Conservation (phyloP, 2,888 invertebrate species). For the Thereva nobilitata region DNA sequence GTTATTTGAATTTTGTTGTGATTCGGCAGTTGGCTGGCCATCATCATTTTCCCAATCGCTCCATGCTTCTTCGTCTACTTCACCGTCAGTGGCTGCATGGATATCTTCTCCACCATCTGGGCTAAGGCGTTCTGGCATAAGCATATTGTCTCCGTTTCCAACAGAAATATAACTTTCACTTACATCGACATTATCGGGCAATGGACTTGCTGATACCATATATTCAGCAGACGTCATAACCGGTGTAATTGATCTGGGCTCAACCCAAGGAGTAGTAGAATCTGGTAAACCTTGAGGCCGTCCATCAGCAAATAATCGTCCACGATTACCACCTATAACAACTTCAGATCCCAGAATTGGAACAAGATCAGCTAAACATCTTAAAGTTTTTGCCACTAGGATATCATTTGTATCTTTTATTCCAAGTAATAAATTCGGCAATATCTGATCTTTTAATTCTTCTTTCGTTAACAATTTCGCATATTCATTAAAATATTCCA, state of each 20-base stretch:
- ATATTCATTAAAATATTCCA: conserved; percentile 78
- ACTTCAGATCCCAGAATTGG: conserved; percentile 82
- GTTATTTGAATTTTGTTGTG: neutral
- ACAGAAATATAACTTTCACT: conserved; percentile 41
- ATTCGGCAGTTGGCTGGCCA: neutral
- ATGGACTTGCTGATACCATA: conserved; percentile 55
- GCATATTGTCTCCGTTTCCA: conserved; percentile 27
- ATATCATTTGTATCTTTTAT: conserved; percentile 85
- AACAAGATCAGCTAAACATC: conserved; percentile 81
- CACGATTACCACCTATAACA: conserved; percentile 82
- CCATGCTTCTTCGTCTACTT: conserved; percentile 73
- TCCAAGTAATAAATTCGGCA: conserved; percentile 87
- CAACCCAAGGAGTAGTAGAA: conserved; percentile 50
- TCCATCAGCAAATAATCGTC: conserved; percentile 83
- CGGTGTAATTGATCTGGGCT: conserved; percentile 57
- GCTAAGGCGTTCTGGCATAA: conserved; percentile 73
- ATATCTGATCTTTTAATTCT: conserved; percentile 73
- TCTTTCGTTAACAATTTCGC: conserved; percentile 74
- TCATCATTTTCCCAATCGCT: conserved; percentile 77
- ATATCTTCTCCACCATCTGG: conserved; percentile 84
- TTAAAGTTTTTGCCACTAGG: conserved; percentile 79
- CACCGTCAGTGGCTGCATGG: conserved; percentile 51
- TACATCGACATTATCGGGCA: conserved; percentile 50
- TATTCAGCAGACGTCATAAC: conserved; percentile 49
- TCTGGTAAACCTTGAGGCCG: conserved; percentile 63